phyloP scores from a whole-genome alignment of 2,113 vertebrate genomes.

The Alethe diademata region DNA sequence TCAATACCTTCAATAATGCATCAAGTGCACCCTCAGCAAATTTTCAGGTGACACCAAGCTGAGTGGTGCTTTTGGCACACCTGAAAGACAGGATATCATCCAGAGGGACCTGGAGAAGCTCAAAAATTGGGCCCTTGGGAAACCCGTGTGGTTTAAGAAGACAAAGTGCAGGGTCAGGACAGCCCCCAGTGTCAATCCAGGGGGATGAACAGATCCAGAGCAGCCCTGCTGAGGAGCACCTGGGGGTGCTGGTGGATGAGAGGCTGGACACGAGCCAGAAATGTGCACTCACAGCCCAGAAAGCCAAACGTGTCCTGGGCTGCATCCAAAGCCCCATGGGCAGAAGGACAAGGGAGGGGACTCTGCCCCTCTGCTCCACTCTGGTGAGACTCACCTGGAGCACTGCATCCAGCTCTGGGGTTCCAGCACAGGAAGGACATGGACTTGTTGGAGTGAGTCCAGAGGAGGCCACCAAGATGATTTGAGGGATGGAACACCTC shows the following conservation, averaged over 20 bases:
- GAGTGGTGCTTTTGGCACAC: neutral
- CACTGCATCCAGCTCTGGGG: neutral
- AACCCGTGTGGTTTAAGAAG: neutral
- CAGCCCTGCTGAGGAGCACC: neutral
- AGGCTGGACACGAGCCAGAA: neutral
- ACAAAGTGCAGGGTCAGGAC: rapidly evolving
- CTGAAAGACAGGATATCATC: neutral
- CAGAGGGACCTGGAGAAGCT: neutral
- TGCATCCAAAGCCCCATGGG: neutral
- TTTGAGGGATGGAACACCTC: neutral
- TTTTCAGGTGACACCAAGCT: neutral
- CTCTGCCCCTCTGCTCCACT: neutral
- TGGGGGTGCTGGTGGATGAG: neutral
- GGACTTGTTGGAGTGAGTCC: neutral
- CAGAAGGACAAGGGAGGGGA: neutral
- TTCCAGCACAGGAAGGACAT: neutral
- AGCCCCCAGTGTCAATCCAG: neutral
- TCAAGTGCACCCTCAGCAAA: neutral
- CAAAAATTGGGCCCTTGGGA: neutral
- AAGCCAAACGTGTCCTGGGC: neutral
- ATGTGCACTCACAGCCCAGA: neutral
- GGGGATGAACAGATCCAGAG: neutral
- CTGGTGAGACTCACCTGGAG: neutral
- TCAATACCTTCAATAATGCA: neutral
- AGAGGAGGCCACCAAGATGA: neutral